Conservation (phyloP, 2,113 vertebrate species). For the Sitta europaea region DNA sequence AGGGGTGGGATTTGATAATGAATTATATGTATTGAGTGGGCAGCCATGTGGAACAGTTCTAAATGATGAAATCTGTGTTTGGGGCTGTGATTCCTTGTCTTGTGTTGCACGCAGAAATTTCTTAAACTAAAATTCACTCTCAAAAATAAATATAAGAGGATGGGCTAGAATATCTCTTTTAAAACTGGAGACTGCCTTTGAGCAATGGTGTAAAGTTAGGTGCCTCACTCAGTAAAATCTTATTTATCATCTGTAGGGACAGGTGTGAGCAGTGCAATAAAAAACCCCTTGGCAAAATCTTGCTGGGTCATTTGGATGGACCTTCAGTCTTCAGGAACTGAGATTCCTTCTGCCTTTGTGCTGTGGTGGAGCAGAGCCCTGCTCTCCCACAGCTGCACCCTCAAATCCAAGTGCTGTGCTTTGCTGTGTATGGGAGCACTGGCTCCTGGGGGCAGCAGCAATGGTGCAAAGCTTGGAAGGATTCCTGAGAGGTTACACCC, state of each 20-base stretch:
- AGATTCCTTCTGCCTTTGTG: not conserved
- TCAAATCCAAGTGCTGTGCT: not conserved
- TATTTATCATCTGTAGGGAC: not conserved
- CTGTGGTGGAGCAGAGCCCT: not conserved
- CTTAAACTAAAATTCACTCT: not conserved
- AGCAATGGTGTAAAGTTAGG: not conserved
- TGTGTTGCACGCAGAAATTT: not conserved
- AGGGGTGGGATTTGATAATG: not conserved
- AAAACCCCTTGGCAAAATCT: not conserved
- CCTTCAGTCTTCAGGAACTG: not conserved
- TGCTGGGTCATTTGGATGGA: not conserved
- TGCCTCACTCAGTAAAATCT: not conserved
- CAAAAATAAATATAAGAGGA: not conserved
- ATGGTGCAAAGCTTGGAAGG: not conserved
- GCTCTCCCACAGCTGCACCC: not conserved
- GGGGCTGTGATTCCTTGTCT: not conserved
- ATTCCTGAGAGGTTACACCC: not conserved
- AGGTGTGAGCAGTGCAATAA: not conserved
- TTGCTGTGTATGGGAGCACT: too few relatives aligned
- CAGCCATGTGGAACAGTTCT: constrained; percentile 35
- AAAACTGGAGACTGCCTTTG: not conserved
- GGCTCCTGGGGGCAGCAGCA: not conserved
- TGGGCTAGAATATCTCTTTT: not conserved
- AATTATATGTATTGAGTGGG: not conserved
- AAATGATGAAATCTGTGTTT: constrained; percentile 13